Conservation (phyloP, 2,888 invertebrate species). For the Eupithecia pulchellata region DNA sequence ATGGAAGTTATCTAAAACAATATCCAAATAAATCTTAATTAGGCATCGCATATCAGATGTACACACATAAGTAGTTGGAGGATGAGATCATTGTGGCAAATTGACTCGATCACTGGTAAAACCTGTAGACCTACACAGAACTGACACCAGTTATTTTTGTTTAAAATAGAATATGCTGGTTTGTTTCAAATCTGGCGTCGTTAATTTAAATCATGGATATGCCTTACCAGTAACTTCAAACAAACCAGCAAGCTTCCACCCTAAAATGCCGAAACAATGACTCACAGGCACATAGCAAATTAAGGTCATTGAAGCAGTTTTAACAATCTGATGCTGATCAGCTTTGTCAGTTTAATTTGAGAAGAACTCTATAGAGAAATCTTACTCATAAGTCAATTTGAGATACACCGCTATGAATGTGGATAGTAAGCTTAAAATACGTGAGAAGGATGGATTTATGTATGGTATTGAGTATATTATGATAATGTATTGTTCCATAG, state of each 20-base stretch:
- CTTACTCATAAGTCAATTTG: neutral
- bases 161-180: slow-evolving; percentile 4
- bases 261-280: slow-evolving; percentile 65
- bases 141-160: neutral
- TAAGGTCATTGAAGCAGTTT: slow-evolving; percentile 68
- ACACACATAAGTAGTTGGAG: slow-evolving; percentile 66
- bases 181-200: slow-evolving; percentile 1
- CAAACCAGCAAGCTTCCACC: slow-evolving; percentile 36
- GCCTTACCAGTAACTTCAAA: neutral
- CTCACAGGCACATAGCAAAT: slow-evolving; percentile 74
- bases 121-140: slow-evolving; percentile 57
- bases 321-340: slow-evolving; percentile 54
- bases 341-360: slow-evolving; percentile 37
- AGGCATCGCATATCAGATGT: slow-evolving; percentile 54
- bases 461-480: slow-evolving; percentile 72
- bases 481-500: slow-evolving; percentile 65
- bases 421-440: slow-evolving; percentile 65
- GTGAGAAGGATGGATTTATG: slow-evolving; percentile 77
- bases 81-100: slow-evolving; percentile 80
- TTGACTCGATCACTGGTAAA: slow-evolving; percentile 78
- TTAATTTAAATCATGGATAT: neutral
- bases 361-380: slow-evolving; percentile 29
- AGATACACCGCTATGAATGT: slow-evolving; percentile 51
- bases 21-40: slow-evolving; percentile 26
- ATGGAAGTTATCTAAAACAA: slow-evolving; percentile 22